A percentile compares a stretch with the other conserved stretches of the same genome.
Conservation (phyloP, 1,140 invertebrate species). For the Drosophila simulans region DNA sequence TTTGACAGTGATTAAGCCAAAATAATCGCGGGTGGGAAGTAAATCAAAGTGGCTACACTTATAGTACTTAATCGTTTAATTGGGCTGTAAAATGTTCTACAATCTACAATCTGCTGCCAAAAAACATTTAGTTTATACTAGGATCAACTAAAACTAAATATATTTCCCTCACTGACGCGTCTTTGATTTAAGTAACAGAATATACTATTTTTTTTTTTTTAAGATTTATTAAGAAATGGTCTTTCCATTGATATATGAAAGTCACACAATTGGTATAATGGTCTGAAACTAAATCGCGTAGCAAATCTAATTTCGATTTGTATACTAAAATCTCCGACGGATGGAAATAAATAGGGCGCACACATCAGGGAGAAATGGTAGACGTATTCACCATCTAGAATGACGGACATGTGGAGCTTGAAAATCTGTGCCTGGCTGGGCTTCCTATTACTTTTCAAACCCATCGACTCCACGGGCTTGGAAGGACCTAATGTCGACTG, state of each 20-base stretch:
- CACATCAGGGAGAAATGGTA: no score
- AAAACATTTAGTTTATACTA: slow-evolving; percentile 1
- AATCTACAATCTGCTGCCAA: background rate
- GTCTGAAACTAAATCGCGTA: no score
- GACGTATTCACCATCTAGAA: no score
- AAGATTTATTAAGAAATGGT: background rate
- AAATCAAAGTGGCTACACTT: background rate
- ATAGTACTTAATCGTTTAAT: slow-evolving; percentile 18
- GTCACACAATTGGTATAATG: no score
- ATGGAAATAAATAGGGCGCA: no score
- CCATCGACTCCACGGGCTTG: no score
- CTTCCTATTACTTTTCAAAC: no score
- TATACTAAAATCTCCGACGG: no score
- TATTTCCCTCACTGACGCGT: background rate
- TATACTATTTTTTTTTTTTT: background rate
- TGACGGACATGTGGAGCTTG: no score
- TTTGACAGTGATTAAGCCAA: background rate
- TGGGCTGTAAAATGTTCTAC: slow-evolving; percentile 6
- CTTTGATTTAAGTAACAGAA: background rate
- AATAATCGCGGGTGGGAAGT: background rate
- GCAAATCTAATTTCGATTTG: no score
- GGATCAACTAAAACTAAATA: background rate
- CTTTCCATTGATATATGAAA: no score
- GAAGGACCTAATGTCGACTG: background rate
- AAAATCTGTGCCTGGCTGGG: no score